Evolutionary conservation across 1,140 invertebrate species (phyloP).

Genomic region (Drosophila novamexicana): DNA sequence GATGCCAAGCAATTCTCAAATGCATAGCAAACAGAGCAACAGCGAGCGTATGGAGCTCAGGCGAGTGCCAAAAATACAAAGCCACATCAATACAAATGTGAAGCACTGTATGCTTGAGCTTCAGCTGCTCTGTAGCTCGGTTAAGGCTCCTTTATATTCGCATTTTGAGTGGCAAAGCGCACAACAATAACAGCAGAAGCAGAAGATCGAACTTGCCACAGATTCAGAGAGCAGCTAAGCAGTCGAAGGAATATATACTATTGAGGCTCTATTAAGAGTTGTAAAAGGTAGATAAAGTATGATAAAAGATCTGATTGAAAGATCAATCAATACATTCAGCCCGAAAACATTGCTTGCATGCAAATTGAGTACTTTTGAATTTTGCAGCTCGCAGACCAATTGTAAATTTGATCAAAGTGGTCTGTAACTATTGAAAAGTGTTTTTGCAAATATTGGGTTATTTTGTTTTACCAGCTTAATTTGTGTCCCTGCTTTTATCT

Average conservation of each 20-base stretch:
- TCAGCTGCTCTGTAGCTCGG: background rate
- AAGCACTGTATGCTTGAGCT: slow-evolving; percentile 2
- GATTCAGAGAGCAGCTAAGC: slow-evolving; percentile 23
- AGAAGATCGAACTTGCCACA: slow-evolving; percentile 5
- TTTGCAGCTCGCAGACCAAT: background rate
- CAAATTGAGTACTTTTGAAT: background rate
- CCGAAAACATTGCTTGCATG: background rate
- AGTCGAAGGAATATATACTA: slow-evolving; percentile 32
- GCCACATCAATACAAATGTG: slow-evolving; percentile 26
- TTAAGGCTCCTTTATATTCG: slow-evolving; percentile 11
- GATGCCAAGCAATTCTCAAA: slow-evolving; percentile 47
- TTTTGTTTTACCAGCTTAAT: background rate
- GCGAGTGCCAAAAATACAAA: slow-evolving; percentile 17
- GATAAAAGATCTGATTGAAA: background rate
- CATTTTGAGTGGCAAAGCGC: slow-evolving; percentile 20
- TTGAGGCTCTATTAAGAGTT: background rate
- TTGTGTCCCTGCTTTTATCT: background rate
- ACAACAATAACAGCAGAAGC: slow-evolving; percentile 1
- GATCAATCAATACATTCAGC: background rate
- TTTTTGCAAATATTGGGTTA: too few species aligned
- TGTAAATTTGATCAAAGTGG: too few species aligned
- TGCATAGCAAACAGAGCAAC: slow-evolving; percentile 38
- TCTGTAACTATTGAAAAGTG: too few species aligned
- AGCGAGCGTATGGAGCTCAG: slow-evolving; percentile 13
- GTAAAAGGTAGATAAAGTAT: background rate